These are phyloP conservation scores for Gulo gulo DNA, from an alignment of 2,113 vertebrate genomes.

Conservation along the genomic window DNA sequence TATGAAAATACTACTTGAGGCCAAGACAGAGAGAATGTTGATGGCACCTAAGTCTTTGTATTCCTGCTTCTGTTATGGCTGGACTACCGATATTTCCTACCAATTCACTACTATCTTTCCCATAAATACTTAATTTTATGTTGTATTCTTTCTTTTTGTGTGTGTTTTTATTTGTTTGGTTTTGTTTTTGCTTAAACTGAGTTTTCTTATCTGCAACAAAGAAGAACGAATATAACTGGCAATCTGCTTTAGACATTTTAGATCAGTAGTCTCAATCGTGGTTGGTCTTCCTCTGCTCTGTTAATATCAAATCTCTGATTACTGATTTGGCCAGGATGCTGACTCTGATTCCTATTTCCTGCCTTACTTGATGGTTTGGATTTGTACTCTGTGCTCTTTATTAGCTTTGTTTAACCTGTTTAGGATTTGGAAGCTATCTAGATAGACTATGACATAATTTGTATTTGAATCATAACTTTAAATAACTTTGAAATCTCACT, in stretches of 20 bases:
- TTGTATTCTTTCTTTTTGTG: neutral
- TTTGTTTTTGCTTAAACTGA: neutral
- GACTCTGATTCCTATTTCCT: neutral
- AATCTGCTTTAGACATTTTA: neutral
- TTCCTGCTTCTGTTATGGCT: neutral
- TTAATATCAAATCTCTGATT: neutral
- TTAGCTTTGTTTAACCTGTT: neutral
- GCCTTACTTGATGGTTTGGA: neutral
- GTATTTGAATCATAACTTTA: neutral
- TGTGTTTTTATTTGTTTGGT: neutral
- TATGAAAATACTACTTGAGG: neutral
- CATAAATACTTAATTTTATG: neutral
- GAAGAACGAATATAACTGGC: neutral
- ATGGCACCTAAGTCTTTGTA: neutral
- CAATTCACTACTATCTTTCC: neutral
- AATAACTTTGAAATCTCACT: conserved; percentile 2
- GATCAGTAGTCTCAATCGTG: neutral
- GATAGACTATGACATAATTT: neutral
- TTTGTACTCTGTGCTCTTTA: neutral
- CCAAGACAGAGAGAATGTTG: neutral
- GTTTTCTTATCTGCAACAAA: neutral
- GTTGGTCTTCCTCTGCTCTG: neutral
- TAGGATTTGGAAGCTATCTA: neutral
- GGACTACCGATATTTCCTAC: neutral
- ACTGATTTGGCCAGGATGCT: neutral